Base-by-base conservation (phyloP, 2,113 vertebrate genomes). In the Hirundichthys speculiger region DNA sequence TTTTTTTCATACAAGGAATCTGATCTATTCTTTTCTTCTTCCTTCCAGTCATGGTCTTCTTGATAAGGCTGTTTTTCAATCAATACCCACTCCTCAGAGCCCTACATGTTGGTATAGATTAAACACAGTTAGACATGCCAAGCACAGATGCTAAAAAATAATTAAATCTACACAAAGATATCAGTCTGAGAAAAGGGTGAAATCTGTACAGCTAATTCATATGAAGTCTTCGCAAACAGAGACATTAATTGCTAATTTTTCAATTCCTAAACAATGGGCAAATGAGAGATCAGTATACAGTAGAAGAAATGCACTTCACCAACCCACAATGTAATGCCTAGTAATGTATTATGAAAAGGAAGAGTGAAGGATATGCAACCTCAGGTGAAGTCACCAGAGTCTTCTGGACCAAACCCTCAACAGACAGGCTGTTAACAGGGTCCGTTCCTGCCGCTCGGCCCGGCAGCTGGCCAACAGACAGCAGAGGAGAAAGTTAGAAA, bases 31-130 rank as follows among this genome's bases (percentile, higher is more conserved):
- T 83, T 82, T 61, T 91, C 89, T 74, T 89, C 88, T 73, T 73
- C 76, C 70, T 86, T 92, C 85, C 85, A 89, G 69, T 89, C 89
- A 88, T 92, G 88, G 27, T 94, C 92, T 91, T 94, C 92, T 87
- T 94, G 94, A 92, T 92, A 94, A 92, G 88, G 83, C 85, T 92
- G 92, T 91, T 94, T 98, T 90, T 99, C 96, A 96, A 99, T 94
- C 92, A 99, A 95, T 93, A 99, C 98, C 97, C 96, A 98, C 84
- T 98, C 96, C 93, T 98, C 97, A 86, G 95, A 98, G 80, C 95
- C 97, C 98, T 99, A 98, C 74, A 94, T 96, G 94, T 94, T 94
- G 94, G 96, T 95, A 93, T 94, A 94, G 94, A 98, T 96, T 94
- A 94, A 94, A 94, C 94, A 96, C 82, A 93, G 93, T 99, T 96